Evolutionary conservation across 2,113 vertebrate species (phyloP), one percentile per base, ranked within the genome.

Genomic region (Hippocampus mohnikei): DNA sequence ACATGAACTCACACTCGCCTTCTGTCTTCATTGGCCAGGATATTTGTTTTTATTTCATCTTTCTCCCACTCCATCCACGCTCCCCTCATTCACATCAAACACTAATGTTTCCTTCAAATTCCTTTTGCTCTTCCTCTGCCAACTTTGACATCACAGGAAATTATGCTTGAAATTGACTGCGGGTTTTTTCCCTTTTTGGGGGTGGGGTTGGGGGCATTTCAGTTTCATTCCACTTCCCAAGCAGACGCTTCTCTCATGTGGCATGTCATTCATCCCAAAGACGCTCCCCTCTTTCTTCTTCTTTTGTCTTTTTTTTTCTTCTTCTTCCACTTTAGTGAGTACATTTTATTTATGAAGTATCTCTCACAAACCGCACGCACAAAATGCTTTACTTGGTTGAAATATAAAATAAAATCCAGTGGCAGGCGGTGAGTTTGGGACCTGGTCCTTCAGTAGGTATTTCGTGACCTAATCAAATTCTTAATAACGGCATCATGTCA

Each of bases 141-240:
- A 91, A 91, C 90, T 89, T 88, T 91, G 90, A 90, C 91, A 91
- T 92, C 91, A 90, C 88, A 90, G 88, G 89, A 91, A 92, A 92
- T 92, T 91, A 92, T 84, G 81, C 79, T 88, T 73, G 85, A 85
- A 93, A 91, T 91, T 92, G 91, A 86, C 85, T 64, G 78, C 70
- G 16, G 20, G 15, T 69, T 59, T 62, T 42, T 55, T 55, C 55
- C 66, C 76, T 81, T 87, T 23, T 37, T 33, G 29, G 29, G 2
- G 4, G 29, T 3, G 29, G 33, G 33, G 5, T n/a, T n/a, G 33
- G 33, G 33, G 33, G n/a, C 9, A 55, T 55, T 91, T 88, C 83
- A 89, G 70, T 85, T 90, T 87, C 81, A 86, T 89, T 90, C 84
- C 81, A 84, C 84, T 89, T 91, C 82, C 82, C 80, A 79, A 84